These are phyloP conservation scores for Daptonema setosum DNA, from an alignment of 2,888 invertebrate species.

Conservation along the genomic window DNA sequence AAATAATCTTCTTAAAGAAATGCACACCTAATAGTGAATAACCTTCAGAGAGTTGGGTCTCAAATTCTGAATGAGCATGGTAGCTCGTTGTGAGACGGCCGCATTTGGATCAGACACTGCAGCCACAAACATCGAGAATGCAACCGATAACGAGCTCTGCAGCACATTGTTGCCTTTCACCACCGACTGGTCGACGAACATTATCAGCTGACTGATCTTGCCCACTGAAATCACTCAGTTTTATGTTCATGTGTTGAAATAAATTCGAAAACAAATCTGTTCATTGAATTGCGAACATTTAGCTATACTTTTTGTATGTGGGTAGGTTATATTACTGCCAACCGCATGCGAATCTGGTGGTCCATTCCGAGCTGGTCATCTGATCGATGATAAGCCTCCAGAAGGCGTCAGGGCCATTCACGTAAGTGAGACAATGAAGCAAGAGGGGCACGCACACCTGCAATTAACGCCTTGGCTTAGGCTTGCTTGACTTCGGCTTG, in stretches of 20 bases:
- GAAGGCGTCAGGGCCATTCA: constrained; percentile 78
- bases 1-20: too few species aligned
- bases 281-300: too few species aligned
- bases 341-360: constrained; percentile 66
- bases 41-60: constrained; percentile 66
- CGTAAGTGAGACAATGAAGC: constrained; percentile 76
- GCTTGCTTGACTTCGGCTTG: too few species aligned
- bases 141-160: constrained; percentile 78
- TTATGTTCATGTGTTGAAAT: too few species aligned
- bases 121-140: constrained; percentile 83
- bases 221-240: constrained; percentile 64
- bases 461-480: constrained; percentile 36
- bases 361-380: constrained; percentile 73
- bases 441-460: constrained; percentile 73
- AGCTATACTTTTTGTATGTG: too few species aligned
- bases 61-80: constrained; percentile 72
- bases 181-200: constrained; percentile 73
- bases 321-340: too few species aligned
- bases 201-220: constrained; percentile 68
- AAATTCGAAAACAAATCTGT: too few species aligned
- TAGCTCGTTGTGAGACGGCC: constrained; percentile 76
- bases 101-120: constrained; percentile 87
- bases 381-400: constrained; percentile 83
- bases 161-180: constrained; percentile 51
- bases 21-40: too few species aligned